These are phyloP conservation scores for Oreamnos americanus DNA, from an alignment of 2,113 vertebrate genomes.

Conservation along the genomic window DNA sequence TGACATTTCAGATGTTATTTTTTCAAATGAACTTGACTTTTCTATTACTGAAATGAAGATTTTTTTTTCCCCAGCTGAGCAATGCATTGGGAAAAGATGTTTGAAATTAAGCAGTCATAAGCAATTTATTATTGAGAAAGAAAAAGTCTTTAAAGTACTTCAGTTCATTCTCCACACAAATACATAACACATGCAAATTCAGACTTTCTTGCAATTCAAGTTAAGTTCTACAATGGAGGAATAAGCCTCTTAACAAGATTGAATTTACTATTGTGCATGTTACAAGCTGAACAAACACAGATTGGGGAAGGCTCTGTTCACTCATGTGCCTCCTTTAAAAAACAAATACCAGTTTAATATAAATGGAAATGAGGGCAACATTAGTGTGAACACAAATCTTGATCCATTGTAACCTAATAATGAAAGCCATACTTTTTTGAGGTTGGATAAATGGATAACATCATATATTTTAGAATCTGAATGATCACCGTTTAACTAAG, in stretches of 20 bases:
- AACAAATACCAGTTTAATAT: slow-evolving; percentile 88
- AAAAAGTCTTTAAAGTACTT: slow-evolving; percentile 33
- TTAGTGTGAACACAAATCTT: slow-evolving; percentile 84
- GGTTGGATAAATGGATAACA: slow-evolving; percentile 78
- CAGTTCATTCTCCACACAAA: slow-evolving; percentile 51
- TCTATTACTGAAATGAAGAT: slow-evolving; percentile 39
- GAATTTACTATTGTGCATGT: slow-evolving; percentile 83
- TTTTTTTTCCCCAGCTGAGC: slow-evolving; percentile 27
- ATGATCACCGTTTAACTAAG: slow-evolving; percentile 63
- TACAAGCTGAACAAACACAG: slow-evolving; percentile 88
- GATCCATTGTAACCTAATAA: slow-evolving; percentile 86
- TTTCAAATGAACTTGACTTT: slow-evolving; percentile 54
- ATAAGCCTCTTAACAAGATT: slow-evolving; percentile 85
- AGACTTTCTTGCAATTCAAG: slow-evolving; percentile 79
- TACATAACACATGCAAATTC: slow-evolving; percentile 65
- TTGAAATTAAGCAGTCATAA: slow-evolving; percentile 64
- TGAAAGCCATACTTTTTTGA: slow-evolving; percentile 78
- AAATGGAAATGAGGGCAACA: slow-evolving; percentile 87
- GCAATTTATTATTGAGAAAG: slow-evolving; percentile 65
- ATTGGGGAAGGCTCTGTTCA: slow-evolving; percentile 82
- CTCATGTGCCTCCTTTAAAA: slow-evolving; percentile 83
- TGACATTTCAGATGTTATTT: slow-evolving; percentile 17
- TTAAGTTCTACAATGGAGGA: slow-evolving; percentile 75
- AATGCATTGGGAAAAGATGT: slow-evolving; percentile 63
- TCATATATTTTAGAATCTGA: slow-evolving; percentile 69